phyloP scores from a whole-genome alignment of 1,140 invertebrate species.

The Venturia canescens region DNA sequence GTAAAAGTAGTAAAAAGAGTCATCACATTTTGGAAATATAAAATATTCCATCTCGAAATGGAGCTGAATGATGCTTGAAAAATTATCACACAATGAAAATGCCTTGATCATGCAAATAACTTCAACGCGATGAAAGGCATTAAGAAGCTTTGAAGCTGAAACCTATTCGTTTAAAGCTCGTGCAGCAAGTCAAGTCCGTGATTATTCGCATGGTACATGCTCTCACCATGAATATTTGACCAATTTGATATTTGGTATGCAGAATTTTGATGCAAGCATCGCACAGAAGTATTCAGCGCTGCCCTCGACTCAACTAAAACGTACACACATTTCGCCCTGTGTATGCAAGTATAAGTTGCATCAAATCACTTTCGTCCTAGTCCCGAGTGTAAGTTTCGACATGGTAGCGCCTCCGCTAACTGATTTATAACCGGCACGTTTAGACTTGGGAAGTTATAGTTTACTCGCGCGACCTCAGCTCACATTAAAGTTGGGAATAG shows the following conservation, averaged over 20 bases:
- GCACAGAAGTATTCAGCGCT: background rate
- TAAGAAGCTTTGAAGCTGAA: too few species aligned
- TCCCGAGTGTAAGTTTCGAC: constrained; percentile 41
- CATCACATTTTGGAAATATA: too few species aligned
- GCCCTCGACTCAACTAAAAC: background rate
- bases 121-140: background rate
- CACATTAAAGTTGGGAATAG: constrained; percentile 57
- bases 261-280: constrained; percentile 4
- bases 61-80: too few species aligned
- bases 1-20: too few species aligned
- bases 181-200: background rate
- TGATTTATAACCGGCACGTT: constrained; percentile 57
- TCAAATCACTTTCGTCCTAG: constrained; percentile 52
- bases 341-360: constrained; percentile 29
- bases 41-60: too few species aligned
- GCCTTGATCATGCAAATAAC: too few species aligned
- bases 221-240: constrained; percentile 10
- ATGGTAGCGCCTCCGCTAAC: constrained; percentile 44
- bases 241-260: constrained; percentile 11
- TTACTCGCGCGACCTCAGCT: constrained; percentile 50
- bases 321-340: background rate
- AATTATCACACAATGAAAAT: too few species aligned
- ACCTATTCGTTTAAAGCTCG: too few species aligned
- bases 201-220: constrained; percentile 30
- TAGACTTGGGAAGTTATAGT: constrained; percentile 46